Base-by-base conservation (phyloP, 2,113 vertebrate genomes). In the Pontoporia blainvillei region DNA sequence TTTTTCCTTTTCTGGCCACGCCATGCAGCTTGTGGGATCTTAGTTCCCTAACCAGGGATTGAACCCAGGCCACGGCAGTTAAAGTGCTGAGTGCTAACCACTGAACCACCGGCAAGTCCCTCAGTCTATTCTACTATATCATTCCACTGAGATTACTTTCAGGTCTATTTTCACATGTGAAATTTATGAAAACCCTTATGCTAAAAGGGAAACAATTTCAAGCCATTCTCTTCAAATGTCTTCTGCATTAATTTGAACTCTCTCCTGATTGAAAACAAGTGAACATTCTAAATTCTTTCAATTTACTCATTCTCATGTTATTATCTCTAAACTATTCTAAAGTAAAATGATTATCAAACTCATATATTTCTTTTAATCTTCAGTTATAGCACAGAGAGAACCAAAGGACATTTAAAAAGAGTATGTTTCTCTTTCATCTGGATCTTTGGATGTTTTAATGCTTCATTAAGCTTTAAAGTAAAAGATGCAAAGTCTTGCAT, bases 61-160 rank as follows among this genome's bases (percentile, higher is more conserved):
- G 72, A 75, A 20, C 4, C 15, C 6, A 8, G 44, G 44, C 29
- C 27, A 20, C 9, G 8, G 41, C 41, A 31, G 8, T 46, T 15
- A 31, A 31, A 46, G 27, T 14, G 29, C 5, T 4, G 0, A 0
- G 41, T 6, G 15, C 29, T 49, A 75, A 34, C 29, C 44, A 49
- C 15, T 34, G 72, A 9, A 11, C 8, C 3, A 31, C 29, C 29
- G 15, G 2, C 4, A 20, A 49, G 10, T 29, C 2, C 8, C 15
- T 49, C 15, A 31, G 14, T 49, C 13, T 62, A 21, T 81, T 90
- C 82, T 25, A 62, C n/a, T 82, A 85, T 12, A 17, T 3, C 13
- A 59, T 36, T 67, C 12, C 23, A 90, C 8, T n/a, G 54, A 90
- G 31, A 62, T 36, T 94, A 64, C 3, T 71, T 91, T 76, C 20